Percentiles rank a stretch among this genome's conserved stretches.
These are phyloP conservation scores for Eupithecia abbreviata DNA, from an alignment of 2,888 invertebrate species.

Conservation along the genomic window DNA sequence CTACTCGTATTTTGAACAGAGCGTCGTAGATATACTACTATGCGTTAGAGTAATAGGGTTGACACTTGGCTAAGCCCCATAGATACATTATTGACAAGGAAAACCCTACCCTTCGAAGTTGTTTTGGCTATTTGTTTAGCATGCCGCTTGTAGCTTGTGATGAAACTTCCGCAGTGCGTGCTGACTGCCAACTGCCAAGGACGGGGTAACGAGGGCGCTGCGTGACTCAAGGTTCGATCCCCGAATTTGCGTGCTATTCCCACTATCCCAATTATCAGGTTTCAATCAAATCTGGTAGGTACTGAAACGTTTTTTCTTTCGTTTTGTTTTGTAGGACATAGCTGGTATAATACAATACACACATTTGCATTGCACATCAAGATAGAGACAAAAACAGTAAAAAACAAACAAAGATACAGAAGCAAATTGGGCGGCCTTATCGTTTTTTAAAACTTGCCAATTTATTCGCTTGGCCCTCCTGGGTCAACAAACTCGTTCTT, in stretches of 20 bases:
- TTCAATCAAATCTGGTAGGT: slow-evolving; percentile 24
- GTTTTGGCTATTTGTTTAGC: slow-evolving; percentile 24
- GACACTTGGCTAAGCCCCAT: not conserved
- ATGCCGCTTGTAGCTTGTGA: slow-evolving; percentile 30
- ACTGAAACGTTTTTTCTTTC: not conserved
- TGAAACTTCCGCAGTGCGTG: slow-evolving; percentile 59
- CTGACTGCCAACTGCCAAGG: slow-evolving; percentile 55
- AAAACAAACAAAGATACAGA: too few species aligned
- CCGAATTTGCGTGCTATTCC: slow-evolving; percentile 47
- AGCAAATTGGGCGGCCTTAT: too few species aligned
- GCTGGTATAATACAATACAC: not conserved
- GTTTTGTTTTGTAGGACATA: not conserved
- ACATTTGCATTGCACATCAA: too few species aligned
- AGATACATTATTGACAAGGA: slow-evolving; percentile 1
- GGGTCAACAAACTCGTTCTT: not conserved
- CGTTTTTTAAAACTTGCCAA: too few species aligned
- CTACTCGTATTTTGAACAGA: not conserved
- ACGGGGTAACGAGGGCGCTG: slow-evolving; percentile 61
- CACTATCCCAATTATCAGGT: slow-evolving; percentile 47
- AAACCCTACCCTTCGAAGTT: not conserved
- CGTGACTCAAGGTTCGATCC: slow-evolving; percentile 62
- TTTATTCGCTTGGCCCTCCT: not conserved
- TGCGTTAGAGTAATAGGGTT: not conserved
- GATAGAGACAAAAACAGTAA: too few species aligned
- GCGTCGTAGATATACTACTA: not conserved